phyloP scores from a whole-genome alignment of 2,797 vertebrate species.

The Euthynnus affinis region DNA sequence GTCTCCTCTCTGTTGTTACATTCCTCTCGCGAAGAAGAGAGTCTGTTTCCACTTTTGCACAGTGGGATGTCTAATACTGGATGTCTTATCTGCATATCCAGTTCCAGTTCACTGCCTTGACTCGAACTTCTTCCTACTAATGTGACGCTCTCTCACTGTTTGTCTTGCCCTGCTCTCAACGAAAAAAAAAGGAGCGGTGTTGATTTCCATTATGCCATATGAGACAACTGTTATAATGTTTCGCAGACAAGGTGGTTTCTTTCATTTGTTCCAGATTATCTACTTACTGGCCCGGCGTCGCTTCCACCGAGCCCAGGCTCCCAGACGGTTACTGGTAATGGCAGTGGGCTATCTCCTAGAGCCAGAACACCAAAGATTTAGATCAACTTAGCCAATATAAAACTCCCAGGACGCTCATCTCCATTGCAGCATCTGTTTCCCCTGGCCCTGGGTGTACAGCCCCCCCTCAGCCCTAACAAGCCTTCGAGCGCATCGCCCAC shows the following conservation, averaged over 20 bases:
- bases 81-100: constrained; percentile 64
- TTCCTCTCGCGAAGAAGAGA: constrained; percentile 44
- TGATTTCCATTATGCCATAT: constrained; percentile 59
- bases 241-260: constrained; percentile 41
- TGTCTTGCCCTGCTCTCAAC: constrained; percentile 33
- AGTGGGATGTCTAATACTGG: constrained; percentile 49
- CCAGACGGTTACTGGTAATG: constrained; percentile 51
- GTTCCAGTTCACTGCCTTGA: constrained; percentile 53
- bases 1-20: constrained; percentile 44
- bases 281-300: constrained; percentile 14
- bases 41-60: constrained; percentile 73
- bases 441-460: constrained; percentile 49
- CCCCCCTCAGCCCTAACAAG: constrained; percentile 59
- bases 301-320: constrained; percentile 28
- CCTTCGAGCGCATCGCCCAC: constrained; percentile 77
- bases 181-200: constrained; percentile 60
- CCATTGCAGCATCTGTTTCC: constrained; percentile 78
- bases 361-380: constrained; percentile 68
- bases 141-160: constrained; percentile 43
- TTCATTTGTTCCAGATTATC: constrained; percentile 66
- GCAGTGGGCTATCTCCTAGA: constrained; percentile 38
- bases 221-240: constrained; percentile 52
- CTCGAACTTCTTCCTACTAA: constrained; percentile 33
- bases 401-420: constrained; percentile 70
- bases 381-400: constrained; percentile 56